Conservation (phyloP, 2,113 vertebrate species). For the Centrocercus urophasianus region DNA sequence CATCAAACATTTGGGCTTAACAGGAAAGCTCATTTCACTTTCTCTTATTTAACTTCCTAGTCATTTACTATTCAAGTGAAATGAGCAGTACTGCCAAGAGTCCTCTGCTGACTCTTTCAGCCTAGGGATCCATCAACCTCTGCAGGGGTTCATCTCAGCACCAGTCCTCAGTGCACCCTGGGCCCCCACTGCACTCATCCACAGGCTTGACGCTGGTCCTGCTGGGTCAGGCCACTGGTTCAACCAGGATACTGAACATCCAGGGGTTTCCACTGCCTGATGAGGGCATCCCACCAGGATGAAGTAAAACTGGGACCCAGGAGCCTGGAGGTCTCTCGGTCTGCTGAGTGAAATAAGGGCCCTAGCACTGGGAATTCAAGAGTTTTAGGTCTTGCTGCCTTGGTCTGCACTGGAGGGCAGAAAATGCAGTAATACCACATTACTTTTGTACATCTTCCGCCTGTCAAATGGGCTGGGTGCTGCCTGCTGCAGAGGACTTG, state of each 20-base stretch:
- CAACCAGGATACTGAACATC: neutral
- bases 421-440: too few species aligned
- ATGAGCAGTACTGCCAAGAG: neutral
- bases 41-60: constrained; percentile 44
- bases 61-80: constrained; percentile 60
- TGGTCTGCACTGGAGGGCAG: neutral
- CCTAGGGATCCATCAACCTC: neutral
- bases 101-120: neutral
- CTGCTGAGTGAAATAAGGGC: neutral
- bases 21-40: constrained; percentile 26
- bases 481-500: neutral
- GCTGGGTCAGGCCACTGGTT: neutral
- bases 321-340: neutral
- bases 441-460: neutral
- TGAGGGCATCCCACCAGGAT: neutral
- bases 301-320: neutral
- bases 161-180: neutral
- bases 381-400: neutral
- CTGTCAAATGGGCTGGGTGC: neutral
- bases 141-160: neutral
- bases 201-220: neutral
- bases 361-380: neutral
- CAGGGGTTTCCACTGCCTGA: neutral
- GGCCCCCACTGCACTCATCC: neutral
- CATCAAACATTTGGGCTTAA: constrained; percentile 33